Evolutionary conservation across 2,113 vertebrate species (phyloP).

Genomic region (Psettodes erumei): DNA sequence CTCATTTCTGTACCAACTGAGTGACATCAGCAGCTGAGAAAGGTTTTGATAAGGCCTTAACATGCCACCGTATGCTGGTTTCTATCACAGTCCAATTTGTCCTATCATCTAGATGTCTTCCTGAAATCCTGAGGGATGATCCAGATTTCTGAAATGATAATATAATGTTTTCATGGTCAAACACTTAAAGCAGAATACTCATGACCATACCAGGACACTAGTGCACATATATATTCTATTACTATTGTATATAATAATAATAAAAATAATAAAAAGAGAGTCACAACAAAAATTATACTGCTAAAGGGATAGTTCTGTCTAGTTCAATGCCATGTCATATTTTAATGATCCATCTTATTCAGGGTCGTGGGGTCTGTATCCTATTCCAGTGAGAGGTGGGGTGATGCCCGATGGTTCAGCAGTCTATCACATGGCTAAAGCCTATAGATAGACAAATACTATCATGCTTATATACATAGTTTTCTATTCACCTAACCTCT

Average conservation of each 20-base stretch:
- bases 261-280: no score
- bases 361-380: background rate
- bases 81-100: no score
- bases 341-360: conserved; percentile 5
- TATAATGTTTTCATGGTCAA: background rate
- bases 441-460: background rate
- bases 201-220: background rate
- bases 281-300: no score
- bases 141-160: background rate
- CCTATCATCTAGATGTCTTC: no score
- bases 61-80: background rate
- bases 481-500: background rate
- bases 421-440: background rate
- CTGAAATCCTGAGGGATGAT: background rate
- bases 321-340: background rate
- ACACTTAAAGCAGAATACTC: background rate
- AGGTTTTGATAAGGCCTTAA: background rate
- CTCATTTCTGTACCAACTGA: background rate
- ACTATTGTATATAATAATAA: background rate
- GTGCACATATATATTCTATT: background rate
- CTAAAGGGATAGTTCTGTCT: no score
- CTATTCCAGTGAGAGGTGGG: background rate
- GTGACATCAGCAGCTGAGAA: background rate
- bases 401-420: fast-evolving
- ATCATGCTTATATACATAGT: background rate